These are phyloP conservation scores for Gymnothorax javanicus DNA, from an alignment of 2,797 vertebrate species.

Conservation along the genomic window DNA sequence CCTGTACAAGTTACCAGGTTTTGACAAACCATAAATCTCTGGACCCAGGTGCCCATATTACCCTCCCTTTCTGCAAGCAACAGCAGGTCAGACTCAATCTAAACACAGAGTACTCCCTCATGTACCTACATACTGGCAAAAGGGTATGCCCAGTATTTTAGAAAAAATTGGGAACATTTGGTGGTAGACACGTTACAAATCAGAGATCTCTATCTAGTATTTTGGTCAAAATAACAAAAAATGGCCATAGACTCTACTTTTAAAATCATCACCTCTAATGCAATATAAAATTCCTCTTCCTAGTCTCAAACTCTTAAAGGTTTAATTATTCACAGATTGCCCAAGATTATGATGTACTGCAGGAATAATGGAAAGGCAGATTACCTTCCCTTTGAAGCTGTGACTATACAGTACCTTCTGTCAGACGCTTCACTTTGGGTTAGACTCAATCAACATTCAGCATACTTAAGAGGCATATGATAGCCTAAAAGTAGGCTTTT, in stretches of 20 bases:
- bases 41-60: background rate
- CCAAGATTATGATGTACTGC: background rate
- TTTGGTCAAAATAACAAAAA: background rate
- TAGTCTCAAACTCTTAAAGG: background rate
- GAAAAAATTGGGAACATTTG: background rate
- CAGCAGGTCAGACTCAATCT: background rate
- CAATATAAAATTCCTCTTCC: background rate
- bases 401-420: background rate
- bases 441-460: background rate
- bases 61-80: background rate
- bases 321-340: background rate
- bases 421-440: background rate
- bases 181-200: background rate
- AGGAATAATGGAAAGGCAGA: background rate
- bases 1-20: too few species aligned
- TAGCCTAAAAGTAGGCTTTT: background rate
- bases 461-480: too few species aligned
- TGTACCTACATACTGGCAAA: background rate
- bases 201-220: background rate
- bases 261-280: background rate
- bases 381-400: background rate
- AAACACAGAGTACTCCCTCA: background rate
- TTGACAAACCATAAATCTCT: too few species aligned
- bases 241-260: background rate
- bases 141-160: background rate